Conservation (phyloP, 2,797 vertebrate species). For the Peromyscus aztecus region DNA sequence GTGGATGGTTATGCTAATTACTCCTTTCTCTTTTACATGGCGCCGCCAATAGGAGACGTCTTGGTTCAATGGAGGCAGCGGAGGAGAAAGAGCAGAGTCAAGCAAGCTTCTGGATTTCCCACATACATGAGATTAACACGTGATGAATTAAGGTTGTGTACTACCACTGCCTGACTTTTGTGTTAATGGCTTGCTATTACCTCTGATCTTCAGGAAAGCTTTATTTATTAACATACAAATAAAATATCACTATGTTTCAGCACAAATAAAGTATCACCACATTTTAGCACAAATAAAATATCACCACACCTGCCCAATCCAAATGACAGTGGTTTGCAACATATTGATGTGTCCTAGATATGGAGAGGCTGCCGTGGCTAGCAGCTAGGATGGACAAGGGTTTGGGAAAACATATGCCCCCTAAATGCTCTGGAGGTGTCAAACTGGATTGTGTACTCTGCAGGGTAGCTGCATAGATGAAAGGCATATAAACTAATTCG, state of each 20-base stretch:
- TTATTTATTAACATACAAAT: no score
- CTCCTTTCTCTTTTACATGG: neutral
- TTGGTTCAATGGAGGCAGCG: fast-evolving
- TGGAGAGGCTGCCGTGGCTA: neutral
- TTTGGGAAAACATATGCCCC: neutral
- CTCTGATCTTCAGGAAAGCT: no score
- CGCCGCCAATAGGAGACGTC: neutral
- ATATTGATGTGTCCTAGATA: neutral
- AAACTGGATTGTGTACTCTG: neutral
- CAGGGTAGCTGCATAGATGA: neutral
- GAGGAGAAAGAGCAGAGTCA: neutral
- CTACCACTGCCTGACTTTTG: no score
- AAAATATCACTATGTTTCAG: no score
- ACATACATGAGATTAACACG: neutral
- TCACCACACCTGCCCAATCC: no score
- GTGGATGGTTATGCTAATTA: neutral
- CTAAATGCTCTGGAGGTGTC: neutral
- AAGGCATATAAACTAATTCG: neutral
- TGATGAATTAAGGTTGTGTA: no score
- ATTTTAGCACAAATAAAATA: no score
- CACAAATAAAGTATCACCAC: no score
- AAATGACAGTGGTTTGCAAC: neutral
- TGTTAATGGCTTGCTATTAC: no score
- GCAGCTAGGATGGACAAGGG: neutral
- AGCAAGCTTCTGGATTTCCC: neutral